These are phyloP conservation scores for Yponomeuta plumbellus DNA, from an alignment of 2,888 invertebrate species.

Conservation along the genomic window DNA sequence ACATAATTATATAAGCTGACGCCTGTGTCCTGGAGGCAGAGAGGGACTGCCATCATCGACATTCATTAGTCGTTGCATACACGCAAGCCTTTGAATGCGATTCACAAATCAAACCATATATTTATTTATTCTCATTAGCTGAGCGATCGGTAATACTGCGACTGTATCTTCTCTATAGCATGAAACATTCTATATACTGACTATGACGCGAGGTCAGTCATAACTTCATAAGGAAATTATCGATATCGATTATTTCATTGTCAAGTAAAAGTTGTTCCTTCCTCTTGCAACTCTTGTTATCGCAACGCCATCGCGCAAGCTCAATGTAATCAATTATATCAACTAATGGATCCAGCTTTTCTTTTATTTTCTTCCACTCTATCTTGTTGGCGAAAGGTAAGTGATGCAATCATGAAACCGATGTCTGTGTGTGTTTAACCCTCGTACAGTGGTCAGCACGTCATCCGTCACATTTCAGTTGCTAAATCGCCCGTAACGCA, in stretches of 20 bases:
- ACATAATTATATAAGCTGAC: too few species aligned
- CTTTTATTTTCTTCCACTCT: background rate
- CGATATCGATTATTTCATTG: conserved; percentile 7
- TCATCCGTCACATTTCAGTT: too few species aligned
- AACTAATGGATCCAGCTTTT: background rate
- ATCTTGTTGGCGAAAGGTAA: background rate
- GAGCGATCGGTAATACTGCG: background rate
- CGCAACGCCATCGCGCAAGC: background rate
- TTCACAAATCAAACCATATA: too few species aligned
- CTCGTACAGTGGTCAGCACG: too few species aligned
- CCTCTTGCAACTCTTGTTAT: background rate
- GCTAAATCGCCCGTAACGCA: too few species aligned
- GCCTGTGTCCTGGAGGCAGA: too few species aligned
- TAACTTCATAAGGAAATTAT: conserved; percentile 6
- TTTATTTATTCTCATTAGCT: too few species aligned
- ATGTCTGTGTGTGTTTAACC: too few species aligned
- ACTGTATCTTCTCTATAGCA: background rate
- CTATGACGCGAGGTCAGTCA: background rate
- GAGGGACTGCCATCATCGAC: too few species aligned
- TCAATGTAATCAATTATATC: background rate
- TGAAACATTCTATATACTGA: background rate
- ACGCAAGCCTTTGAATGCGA: too few species aligned
- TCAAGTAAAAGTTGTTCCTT: conserved; percentile 2
- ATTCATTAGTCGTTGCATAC: too few species aligned
- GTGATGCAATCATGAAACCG: too few species aligned